Conservation (phyloP, 2,797 vertebrate genomes). For the Hypotaenidia philippensis region DNA sequence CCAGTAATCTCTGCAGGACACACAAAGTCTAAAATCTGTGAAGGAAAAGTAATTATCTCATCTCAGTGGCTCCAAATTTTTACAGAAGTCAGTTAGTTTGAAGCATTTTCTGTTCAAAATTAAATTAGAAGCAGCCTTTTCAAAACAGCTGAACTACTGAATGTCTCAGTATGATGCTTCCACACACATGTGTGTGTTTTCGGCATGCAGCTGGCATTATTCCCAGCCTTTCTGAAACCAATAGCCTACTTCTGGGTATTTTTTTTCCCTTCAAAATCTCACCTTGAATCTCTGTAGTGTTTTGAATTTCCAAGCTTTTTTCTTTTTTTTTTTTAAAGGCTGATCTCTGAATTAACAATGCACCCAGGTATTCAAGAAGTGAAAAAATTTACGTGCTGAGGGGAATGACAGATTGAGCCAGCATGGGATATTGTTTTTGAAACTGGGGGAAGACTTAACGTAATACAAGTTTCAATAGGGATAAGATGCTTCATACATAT, state of each 20-base stretch:
- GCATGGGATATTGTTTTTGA: background rate
- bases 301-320: background rate
- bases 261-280: background rate
- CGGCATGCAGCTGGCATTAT: background rate
- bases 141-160: constrained; percentile 15
- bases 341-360: background rate
- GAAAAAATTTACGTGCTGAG: background rate
- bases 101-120: constrained; percentile 35
- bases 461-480: background rate
- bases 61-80: background rate
- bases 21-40: background rate
- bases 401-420: background rate
- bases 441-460: background rate
- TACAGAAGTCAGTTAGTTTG: background rate
- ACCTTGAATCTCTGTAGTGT: background rate
- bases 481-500: background rate
- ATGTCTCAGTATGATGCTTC: background rate
- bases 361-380: background rate
- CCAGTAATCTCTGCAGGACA: background rate
- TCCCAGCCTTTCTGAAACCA: background rate
- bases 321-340: too few relatives aligned
- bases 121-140: constrained; percentile 35
- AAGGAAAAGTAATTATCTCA: constrained; percentile 28
- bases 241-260: background rate
- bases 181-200: background rate